Base-by-base conservation (phyloP, 2,888 invertebrate species). In the Agrochola macilenta region DNA sequence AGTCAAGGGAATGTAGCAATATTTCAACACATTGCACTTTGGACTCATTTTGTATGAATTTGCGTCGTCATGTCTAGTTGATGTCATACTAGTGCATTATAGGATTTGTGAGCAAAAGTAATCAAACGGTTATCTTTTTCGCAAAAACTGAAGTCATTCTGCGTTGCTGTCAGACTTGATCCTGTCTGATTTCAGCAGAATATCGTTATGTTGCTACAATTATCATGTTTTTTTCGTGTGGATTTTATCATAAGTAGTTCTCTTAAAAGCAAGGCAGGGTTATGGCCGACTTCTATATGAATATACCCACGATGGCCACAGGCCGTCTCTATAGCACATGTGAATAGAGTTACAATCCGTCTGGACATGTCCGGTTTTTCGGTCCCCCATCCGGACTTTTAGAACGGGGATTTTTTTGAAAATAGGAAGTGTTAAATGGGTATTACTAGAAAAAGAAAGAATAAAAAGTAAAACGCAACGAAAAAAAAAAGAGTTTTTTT, bases 91-190 rank as follows among this genome's bases (percentile, higher is more conserved):
- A 69, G 3, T 20, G 46, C n/a, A 39, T 63, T 69, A 77, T 39
- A 8, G 49, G 58, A 78, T 78, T 49, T 43, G 30, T 65, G 23
- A n/a, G 23, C 23, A 26, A 78, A 78, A 35, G 8, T 69, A 71
- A 78, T 63, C 26, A 70, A 54, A 39, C 30, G 2, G 43, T 71
- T 79, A 78, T 78, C 80, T 70, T 79, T 79, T 71, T 39, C 23
- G 30, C 12, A 70, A 69, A 63, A 30, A 20, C 1, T 2, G 7
- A 46, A 70, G 46, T 79, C 80, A 79, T 79, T 57, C 46, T 20
- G n/a, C 71, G 9, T 78, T 71, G 54, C 52, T 35, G 35, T 46
- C 9, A 5, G 35, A 39, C 35, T 61, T 78, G 14, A 26, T 54
- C 43, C 17, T 0, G 14, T 14, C 23, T 35, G 52, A 60, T 79